A percentile compares a stretch with the other conserved stretches of the same genome.
Evolutionary conservation across 2,888 invertebrate species (phyloP).

Genomic region (Odontocolon sp.): DNA sequence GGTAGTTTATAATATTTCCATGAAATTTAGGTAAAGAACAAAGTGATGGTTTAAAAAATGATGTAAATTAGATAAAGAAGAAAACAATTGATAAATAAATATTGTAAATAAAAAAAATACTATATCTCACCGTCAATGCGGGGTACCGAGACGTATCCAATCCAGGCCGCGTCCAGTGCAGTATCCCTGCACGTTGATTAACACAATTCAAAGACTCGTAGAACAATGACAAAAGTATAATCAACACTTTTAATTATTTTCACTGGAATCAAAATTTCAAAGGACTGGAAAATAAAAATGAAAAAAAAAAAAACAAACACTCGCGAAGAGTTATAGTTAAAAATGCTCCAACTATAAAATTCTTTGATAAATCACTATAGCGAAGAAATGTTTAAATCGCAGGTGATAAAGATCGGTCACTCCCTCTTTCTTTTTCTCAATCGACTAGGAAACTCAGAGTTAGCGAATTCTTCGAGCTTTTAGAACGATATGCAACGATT

Average conservation of each 20-base stretch:
- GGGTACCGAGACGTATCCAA: constrained; percentile 70
- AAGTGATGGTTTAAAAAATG: too few species aligned
- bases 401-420: constrained; percentile 30
- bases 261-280: too few species aligned
- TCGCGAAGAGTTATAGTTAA: too few species aligned
- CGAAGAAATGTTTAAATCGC: not conserved
- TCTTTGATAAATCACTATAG: too few species aligned
- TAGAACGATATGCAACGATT: constrained; percentile 22
- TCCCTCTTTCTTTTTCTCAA: too few species aligned
- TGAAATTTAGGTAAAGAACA: too few species aligned
- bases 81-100: too few species aligned
- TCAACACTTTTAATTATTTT: constrained; percentile 55
- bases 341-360: too few species aligned
- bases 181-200: constrained; percentile 30
- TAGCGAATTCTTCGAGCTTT: not conserved
- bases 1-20: too few species aligned
- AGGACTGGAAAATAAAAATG: too few species aligned
- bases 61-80: too few species aligned
- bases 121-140: constrained; percentile 76
- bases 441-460: not conserved
- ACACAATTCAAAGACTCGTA: constrained; percentile 9
- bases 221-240: constrained; percentile 36
- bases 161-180: constrained; percentile 64
- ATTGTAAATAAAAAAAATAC: not conserved
- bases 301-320: too few species aligned